These are phyloP conservation scores for Sebastolobus altivelis DNA, from an alignment of 2,797 vertebrate species.

Conservation along the genomic window DNA sequence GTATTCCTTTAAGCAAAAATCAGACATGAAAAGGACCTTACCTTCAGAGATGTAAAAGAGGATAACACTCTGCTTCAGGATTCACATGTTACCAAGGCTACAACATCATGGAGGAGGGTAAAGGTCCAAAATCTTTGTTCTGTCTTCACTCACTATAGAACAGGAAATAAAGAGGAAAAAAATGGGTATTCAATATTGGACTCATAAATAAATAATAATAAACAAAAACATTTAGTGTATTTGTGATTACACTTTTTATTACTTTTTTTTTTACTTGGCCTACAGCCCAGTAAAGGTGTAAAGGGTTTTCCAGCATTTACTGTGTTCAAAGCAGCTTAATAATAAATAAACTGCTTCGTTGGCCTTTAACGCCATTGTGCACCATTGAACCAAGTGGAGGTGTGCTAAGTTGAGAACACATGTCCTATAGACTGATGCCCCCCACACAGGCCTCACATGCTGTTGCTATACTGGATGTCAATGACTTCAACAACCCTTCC, in stretches of 20 bases:
- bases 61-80: slow-evolving; percentile 47
- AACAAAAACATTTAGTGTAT: background rate
- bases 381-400: slow-evolving; percentile 33
- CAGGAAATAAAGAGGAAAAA: background rate
- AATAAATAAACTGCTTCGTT: slow-evolving; percentile 44
- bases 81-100: slow-evolving; percentile 75
- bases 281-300: background rate
- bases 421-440: slow-evolving; percentile 36
- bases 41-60: slow-evolving; percentile 66
- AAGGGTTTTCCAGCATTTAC: slow-evolving; percentile 7
- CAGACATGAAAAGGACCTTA: slow-evolving; percentile 34
- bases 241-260: background rate
- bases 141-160: slow-evolving; percentile 42
- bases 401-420: slow-evolving; percentile 34
- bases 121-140: slow-evolving; percentile 45
- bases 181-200: background rate
- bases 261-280: background rate
- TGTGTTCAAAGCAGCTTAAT: slow-evolving; percentile 24
- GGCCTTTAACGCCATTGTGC: slow-evolving; percentile 9
- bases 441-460: slow-evolving; percentile 38
- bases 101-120: slow-evolving; percentile 48
- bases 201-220: background rate
- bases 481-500: slow-evolving; percentile 69
- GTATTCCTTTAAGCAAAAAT: background rate
- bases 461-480: slow-evolving; percentile 67